Evolutionary conservation across 2,888 invertebrate species (phyloP), one percentile per base, ranked within the genome.

Genomic region (Noctua fimbriata): DNA sequence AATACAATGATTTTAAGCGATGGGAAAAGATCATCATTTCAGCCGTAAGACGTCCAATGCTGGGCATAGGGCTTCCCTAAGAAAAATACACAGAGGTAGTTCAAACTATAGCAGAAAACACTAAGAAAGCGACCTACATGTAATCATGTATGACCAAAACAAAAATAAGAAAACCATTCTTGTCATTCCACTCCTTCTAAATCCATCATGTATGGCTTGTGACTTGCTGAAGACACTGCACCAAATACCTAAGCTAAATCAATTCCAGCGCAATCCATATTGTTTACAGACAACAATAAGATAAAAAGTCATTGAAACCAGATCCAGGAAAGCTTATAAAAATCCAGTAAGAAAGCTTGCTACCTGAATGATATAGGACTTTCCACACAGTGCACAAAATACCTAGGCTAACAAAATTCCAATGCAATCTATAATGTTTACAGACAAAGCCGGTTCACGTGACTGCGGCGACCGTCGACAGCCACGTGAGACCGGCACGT

Each of bases 401-500:
- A 47, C 21, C 21, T 21, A 44, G 58, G 28, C 32, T 28, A 71
- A 71, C 73, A 52, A 81, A 73, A 80, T 80, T 76, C 76, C 69
- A 69, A 60, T 85, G 71, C 71, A 88, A 81, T 76, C 73, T 81
- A 81, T 76, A 71, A 71, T 75, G 86, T 85, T 85, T 85, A 88
- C 70, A 88, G 85, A 81, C 88, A 85, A 79, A 87, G 76, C 66
- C 49, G 36, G 66, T 73, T 79, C 89, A 86, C 89, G 86, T 86
- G 86, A 88, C 76, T 24, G 36, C 41, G 14, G 55, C 87, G 81
- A 67, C 75, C 49, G 60, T 52, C 72, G 58, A 14, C 28, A 7
- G 83, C 74, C 86, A 86, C 86, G 86, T 86, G 86, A 88, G 73
- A 0, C 24, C 55, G 58, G 89, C 86, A 86, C 86, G 89, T 88